Conservation (phyloP, 2,888 invertebrate genomes). For the Coleophora flavipennella region DNA sequence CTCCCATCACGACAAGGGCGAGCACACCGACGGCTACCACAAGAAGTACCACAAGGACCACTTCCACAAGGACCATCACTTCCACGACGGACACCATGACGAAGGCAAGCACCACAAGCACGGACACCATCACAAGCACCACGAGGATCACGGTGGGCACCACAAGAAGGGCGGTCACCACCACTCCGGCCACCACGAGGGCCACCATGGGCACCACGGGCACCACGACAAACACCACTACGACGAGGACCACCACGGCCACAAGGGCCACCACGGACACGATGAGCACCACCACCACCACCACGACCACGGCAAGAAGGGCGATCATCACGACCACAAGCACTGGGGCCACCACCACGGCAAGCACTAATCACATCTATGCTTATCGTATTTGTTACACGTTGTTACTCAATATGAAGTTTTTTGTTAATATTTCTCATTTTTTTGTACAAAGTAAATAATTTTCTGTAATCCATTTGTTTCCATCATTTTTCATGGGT, state of each 20-base stretch:
- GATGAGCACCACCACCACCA: conserved; percentile 82
- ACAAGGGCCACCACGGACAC: conserved; percentile 85
- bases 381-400: conserved; percentile 18
- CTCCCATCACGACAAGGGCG: conserved; percentile 87
- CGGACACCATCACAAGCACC: conserved; percentile 82
- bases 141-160: conserved; percentile 79
- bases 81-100: conserved; percentile 89
- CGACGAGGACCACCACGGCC: conserved; percentile 84
- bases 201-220: conserved; percentile 84
- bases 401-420: conserved; percentile 40
- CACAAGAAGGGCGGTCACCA: conserved; percentile 87
- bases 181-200: conserved; percentile 83
- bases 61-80: conserved; percentile 89
- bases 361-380: conserved; percentile 47
- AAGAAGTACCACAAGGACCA: conserved; percentile 91
- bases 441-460: conserved; percentile 46
- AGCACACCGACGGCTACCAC: conserved; percentile 85
- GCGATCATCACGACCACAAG: conserved; percentile 80
- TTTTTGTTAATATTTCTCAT: conserved; percentile 43
- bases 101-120: conserved; percentile 87
- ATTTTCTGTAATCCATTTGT: neutral
- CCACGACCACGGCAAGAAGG: conserved; percentile 84
- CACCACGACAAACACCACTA: conserved; percentile 86
- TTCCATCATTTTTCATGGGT: too few relatives aligned
- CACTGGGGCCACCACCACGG: conserved; percentile 78